A percentile compares a stretch with the other conserved stretches of the same genome.
phyloP scores from a whole-genome alignment of 2,888 invertebrate species.

The Aricia artaxerxes region DNA sequence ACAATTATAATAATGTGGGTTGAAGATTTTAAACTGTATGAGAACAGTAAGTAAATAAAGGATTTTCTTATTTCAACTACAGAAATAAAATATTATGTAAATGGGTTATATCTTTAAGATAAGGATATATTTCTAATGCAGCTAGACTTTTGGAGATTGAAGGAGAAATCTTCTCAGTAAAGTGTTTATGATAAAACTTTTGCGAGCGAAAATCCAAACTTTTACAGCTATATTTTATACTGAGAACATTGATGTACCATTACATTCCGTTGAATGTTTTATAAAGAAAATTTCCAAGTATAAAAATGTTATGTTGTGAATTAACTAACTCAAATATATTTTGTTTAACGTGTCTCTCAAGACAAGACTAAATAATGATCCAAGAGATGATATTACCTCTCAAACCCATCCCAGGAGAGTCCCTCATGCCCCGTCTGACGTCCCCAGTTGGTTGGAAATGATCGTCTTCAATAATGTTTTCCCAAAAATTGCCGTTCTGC shows the following conservation, averaged over 20 bases:
- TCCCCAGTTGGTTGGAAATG: no score
- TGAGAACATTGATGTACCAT: neutral
- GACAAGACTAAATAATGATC: no score
- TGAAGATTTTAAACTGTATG: neutral
- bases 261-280: no score
- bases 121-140: neutral
- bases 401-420: no score
- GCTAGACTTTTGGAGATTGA: slow-evolving; percentile 10
- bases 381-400: no score
- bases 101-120: neutral
- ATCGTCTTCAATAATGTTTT: no score
- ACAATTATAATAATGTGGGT: neutral
- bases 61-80: neutral
- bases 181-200: slow-evolving; percentile 21
- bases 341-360: no score
- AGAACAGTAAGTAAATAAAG: neutral
- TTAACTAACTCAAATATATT: no score
- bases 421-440: no score
- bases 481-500: no score
- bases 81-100: neutral
- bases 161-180: slow-evolving; percentile 1
- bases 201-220: slow-evolving; percentile 13
- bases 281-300: no score
- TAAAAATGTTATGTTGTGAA: no score
- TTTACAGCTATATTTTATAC: slow-evolving; percentile 17